Conservation (phyloP, 2,797 vertebrate species). For the Limosa lapponica region DNA sequence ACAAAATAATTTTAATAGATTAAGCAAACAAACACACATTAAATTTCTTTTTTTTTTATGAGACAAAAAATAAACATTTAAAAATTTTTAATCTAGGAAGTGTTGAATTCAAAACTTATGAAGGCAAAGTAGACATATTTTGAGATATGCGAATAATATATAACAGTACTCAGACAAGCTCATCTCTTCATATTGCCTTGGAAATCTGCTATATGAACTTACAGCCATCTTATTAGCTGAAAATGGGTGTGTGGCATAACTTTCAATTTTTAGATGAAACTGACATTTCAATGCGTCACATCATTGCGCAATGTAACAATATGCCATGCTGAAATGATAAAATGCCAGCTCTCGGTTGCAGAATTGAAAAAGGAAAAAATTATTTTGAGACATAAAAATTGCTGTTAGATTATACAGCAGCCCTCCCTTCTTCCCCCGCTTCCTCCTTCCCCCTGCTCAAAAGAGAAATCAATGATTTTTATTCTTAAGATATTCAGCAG, state of each 20-base stretch:
- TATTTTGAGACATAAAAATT: background rate
- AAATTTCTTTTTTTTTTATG: background rate
- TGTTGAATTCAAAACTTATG: background rate
- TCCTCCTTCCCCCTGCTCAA: fast-evolving
- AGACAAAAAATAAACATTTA: background rate
- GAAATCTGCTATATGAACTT: background rate
- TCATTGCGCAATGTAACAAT: background rate
- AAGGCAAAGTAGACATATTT: background rate
- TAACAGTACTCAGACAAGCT: background rate
- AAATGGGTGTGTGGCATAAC: background rate
- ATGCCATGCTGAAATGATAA: background rate
- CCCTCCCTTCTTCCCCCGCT: background rate
- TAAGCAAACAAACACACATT: background rate
- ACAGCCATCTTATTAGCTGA: background rate
- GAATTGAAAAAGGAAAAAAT: background rate
- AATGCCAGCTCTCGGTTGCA: background rate
- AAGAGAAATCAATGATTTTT: background rate
- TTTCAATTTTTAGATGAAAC: background rate
- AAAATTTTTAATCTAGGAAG: background rate
- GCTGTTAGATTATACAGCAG: background rate
- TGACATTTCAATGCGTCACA: background rate
- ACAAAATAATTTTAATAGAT: background rate
- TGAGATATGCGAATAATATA: background rate
- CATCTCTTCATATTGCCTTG: background rate
- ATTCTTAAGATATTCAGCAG: background rate